phyloP scores from a whole-genome alignment of 2,113 vertebrate genomes.

The Plotosus lineatus region DNA sequence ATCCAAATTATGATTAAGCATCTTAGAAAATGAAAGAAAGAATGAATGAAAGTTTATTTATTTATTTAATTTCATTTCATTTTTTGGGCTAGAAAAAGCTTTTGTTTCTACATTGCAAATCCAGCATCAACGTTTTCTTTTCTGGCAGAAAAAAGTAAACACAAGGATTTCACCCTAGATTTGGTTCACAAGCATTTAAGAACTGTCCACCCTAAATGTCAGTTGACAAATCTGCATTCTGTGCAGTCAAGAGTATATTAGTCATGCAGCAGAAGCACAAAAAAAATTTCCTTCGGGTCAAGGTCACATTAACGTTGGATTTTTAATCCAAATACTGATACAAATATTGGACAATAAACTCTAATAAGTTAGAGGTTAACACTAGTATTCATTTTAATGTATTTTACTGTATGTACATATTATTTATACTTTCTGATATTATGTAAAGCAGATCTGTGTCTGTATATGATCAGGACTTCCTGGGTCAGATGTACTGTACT shows the following conservation, averaged over 20 bases:
- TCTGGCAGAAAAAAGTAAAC: too few relatives aligned
- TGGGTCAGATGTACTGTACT: conserved; percentile 94
- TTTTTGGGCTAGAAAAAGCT: background rate
- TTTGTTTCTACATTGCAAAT: background rate
- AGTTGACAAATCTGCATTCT: background rate
- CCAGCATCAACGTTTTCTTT: background rate
- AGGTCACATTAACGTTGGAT: background rate
- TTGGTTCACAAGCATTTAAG: background rate
- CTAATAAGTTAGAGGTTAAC: too few relatives aligned
- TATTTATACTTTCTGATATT: too few relatives aligned
- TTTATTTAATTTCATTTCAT: too few relatives aligned
- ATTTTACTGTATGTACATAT: background rate
- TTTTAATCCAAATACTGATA: background rate
- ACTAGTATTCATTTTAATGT: background rate
- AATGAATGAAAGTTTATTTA: too few relatives aligned
- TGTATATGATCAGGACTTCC: conserved; percentile 84
- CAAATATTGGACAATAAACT: background rate
- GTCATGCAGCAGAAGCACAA: background rate
- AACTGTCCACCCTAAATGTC: background rate
- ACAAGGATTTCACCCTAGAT: background rate
- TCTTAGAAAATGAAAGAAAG: too few relatives aligned
- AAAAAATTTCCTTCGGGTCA: background rate
- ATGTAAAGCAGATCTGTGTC: too few relatives aligned
- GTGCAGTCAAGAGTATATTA: background rate
- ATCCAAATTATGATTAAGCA: too few relatives aligned